Conservation (phyloP, 2,113 vertebrate genomes). For the Menidia beryllina region DNA sequence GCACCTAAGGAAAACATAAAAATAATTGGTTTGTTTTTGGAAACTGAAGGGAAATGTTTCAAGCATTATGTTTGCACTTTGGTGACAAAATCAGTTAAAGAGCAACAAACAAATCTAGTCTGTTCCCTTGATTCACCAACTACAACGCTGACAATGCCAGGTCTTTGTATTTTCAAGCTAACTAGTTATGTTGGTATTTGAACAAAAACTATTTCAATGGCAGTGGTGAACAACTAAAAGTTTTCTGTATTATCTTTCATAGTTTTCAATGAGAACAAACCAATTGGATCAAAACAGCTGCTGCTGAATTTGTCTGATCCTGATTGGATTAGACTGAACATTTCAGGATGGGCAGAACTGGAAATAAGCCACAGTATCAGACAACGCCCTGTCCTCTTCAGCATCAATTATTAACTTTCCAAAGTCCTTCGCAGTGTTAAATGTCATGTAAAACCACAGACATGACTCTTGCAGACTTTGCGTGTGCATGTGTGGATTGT, state of each 20-base stretch:
- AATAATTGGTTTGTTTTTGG: slow-evolving; percentile 22
- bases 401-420: slow-evolving; percentile 43
- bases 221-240: no score
- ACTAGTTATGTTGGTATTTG: no score
- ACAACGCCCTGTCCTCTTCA: slow-evolving; percentile 6
- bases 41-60: no score
- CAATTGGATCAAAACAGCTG: no score
- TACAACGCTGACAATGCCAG: background rate
- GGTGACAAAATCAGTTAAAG: background rate
- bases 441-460: slow-evolving; percentile 43
- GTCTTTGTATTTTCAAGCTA: no score
- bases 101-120: background rate
- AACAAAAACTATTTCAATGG: no score
- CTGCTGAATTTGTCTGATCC: no score
- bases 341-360: background rate
- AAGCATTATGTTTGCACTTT: background rate
- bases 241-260: no score
- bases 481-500: slow-evolving; percentile 26
- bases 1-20: slow-evolving; percentile 45
- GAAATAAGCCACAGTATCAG: slow-evolving; percentile 21
- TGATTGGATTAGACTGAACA: background rate
- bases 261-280: no score
- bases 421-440: slow-evolving; percentile 40
- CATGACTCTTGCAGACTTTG: slow-evolving; percentile 16
- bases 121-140: background rate